Evolutionary conservation across 2,888 invertebrate species (phyloP).

Genomic region (Dinocampus coccinellae): DNA sequence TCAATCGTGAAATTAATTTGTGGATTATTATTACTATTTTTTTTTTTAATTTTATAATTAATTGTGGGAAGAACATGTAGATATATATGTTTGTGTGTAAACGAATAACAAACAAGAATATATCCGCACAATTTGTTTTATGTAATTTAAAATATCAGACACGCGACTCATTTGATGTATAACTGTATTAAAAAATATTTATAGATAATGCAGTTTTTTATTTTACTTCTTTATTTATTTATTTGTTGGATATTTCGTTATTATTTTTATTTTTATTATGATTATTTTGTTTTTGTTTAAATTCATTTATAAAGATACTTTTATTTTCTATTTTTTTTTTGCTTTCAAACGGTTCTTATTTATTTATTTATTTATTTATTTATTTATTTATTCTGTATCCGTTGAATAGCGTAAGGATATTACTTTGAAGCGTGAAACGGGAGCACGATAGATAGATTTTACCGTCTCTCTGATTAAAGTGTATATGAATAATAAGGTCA

Average conservation of each 20-base stretch:
- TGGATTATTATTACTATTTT: neutral
- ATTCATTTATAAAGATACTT: neutral
- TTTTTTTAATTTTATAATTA: constrained; percentile 7
- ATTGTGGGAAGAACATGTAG: constrained; percentile 5
- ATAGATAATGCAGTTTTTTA: neutral
- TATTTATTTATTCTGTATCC: too few species aligned
- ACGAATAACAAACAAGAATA: neutral
- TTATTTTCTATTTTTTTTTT: too few species aligned
- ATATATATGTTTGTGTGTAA: neutral
- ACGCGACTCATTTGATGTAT: constrained; percentile 4
- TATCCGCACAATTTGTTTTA: constrained; percentile 3
- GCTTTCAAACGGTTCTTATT: too few species aligned
- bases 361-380: too few species aligned
- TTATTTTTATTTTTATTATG: neutral
- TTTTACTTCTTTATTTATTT: neutral
- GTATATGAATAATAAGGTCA: neutral
- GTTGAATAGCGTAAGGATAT: too few species aligned
- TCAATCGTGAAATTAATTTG: neutral
- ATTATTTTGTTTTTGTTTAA: neutral
- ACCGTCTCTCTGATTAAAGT: neutral
- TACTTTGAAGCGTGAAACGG: constrained; percentile 10
- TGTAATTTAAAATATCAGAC: constrained; percentile 12
- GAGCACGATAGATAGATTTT: constrained; percentile 10
- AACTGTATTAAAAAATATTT: neutral
- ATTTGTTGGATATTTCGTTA: neutral